Evolutionary conservation across 2,797 vertebrate species (phyloP).

Genomic region (Brachyrhaphis roseni): DNA sequence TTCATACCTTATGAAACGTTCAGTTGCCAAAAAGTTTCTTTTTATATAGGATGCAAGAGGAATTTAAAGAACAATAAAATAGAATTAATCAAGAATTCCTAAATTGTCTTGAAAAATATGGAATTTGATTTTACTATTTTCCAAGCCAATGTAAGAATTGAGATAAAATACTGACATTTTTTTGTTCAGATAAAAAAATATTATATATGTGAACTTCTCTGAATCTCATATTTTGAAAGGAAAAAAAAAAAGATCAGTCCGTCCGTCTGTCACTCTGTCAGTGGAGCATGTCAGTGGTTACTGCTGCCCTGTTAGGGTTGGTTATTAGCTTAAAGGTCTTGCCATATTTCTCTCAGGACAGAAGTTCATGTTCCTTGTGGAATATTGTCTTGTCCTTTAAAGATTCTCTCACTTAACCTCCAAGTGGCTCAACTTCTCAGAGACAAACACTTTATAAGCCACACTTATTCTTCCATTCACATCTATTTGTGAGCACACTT

Average conservation of each 20-base stretch:
- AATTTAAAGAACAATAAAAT: background rate
- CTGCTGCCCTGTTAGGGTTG: background rate
- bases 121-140: background rate
- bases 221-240: background rate
- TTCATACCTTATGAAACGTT: background rate
- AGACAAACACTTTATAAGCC: constrained; percentile 50
- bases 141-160: background rate
- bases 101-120: background rate
- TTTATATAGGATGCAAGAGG: background rate
- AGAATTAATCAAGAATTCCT: background rate
- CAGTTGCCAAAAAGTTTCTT: background rate
- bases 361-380: constrained; percentile 56
- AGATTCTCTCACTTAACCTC: constrained; percentile 72
- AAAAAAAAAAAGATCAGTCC: too few relatives aligned
- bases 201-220: background rate
- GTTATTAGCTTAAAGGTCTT: constrained; percentile 20
- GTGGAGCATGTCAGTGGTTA: background rate
- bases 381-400: constrained; percentile 47
- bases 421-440: constrained; percentile 53
- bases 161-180: background rate
- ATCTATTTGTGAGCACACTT: background rate
- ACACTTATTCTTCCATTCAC: constrained; percentile 9
- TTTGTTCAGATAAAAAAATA: background rate
- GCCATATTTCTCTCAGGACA: constrained; percentile 33
- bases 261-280: background rate